A percentile compares a stretch with the other conserved stretches of the same genome.
Conservation (phyloP, 2,113 vertebrate genomes). For the Lycaon pictus region DNA sequence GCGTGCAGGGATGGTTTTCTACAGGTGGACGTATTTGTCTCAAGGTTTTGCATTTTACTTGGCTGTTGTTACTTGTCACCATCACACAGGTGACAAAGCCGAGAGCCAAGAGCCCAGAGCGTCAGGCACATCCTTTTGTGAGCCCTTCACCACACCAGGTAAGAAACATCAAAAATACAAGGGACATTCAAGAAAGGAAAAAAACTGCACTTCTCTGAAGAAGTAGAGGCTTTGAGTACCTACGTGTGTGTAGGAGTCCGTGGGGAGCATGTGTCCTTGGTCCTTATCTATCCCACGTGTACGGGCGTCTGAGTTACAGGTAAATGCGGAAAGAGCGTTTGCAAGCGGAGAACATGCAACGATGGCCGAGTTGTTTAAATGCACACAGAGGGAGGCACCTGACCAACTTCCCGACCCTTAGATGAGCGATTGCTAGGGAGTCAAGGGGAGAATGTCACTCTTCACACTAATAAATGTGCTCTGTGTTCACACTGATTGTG, state of each 20-base stretch:
- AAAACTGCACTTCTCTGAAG: not conserved
- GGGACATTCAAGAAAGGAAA: not conserved
- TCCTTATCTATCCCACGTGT: not conserved
- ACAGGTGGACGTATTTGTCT: not conserved
- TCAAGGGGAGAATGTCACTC: not conserved
- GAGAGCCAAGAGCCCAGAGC: not conserved
- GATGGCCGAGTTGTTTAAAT: not conserved
- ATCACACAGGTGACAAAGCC: not conserved
- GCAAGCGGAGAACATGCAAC: not conserved
- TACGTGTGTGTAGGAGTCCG: not conserved
- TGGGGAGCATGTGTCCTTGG: not conserved
- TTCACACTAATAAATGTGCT: too few species aligned
- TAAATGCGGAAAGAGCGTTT: not conserved
- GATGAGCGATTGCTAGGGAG: not conserved
- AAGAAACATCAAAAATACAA: not conserved
- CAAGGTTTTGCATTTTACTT: not conserved
- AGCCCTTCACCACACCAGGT: accelerated
- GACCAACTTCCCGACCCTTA: not conserved
- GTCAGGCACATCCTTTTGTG: accelerated
- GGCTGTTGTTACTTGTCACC: not conserved
- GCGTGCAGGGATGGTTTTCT: not conserved
- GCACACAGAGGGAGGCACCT: not conserved
- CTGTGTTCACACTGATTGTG: not conserved
- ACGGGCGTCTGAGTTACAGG: not conserved
- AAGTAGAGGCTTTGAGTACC: not conserved